phyloP scores from a whole-genome alignment of 2,797 vertebrate species.

The Garrulus glandarius region DNA sequence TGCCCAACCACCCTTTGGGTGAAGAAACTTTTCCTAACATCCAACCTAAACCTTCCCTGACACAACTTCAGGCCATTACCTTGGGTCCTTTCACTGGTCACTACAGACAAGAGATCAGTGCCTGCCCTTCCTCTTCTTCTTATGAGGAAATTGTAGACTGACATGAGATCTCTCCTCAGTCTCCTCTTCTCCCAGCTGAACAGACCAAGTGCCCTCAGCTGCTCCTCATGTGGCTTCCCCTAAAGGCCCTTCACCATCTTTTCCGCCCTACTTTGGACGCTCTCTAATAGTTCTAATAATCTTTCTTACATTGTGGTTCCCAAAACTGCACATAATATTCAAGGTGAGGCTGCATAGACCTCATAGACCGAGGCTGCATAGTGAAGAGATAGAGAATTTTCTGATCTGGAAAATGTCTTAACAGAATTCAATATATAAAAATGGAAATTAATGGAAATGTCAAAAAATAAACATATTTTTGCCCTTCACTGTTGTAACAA shows the following conservation, averaged over 20 bases:
- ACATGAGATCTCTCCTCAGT: not conserved
- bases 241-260: not conserved
- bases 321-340: not conserved
- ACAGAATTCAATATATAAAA: not conserved
- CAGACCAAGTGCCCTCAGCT: not conserved
- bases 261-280: accelerated
- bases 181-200: not conserved
- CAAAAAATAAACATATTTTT: not conserved
- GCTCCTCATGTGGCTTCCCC: accelerated
- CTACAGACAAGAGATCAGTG: too few relatives aligned
- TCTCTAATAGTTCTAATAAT: too few relatives aligned
- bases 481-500: not conserved
- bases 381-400: not conserved
- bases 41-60: not conserved
- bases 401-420: not conserved
- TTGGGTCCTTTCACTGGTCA: not conserved
- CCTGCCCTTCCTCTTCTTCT: not conserved
- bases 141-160: too few relatives aligned
- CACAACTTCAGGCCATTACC: not conserved
- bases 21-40: not conserved
- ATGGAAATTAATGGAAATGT: not conserved
- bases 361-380: not conserved
- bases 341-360: not conserved
- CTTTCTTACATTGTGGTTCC: not conserved
- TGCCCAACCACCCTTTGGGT: accelerated